A percentile compares a stretch with the other conserved stretches of the same genome.
These are phyloP conservation scores for Psilopogon haemacephalus DNA, from an alignment of 2,113 vertebrate species.

Conservation along the genomic window DNA sequence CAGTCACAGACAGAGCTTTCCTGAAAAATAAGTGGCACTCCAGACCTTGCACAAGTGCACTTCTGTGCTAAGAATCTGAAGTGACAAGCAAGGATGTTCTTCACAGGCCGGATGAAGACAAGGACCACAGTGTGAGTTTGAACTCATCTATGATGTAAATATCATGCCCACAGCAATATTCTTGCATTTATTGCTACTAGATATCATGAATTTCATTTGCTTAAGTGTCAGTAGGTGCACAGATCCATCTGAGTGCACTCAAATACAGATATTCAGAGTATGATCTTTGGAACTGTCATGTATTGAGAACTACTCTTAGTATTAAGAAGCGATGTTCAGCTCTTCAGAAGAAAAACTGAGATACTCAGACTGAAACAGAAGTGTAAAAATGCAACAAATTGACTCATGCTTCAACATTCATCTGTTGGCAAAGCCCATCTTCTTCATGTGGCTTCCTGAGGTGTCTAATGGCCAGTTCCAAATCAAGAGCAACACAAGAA, in stretches of 20 bases:
- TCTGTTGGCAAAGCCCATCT: neutral
- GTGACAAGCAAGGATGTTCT: neutral
- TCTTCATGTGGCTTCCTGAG: accelerated
- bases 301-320: neutral
- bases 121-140: neutral
- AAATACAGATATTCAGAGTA: neutral
- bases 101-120: neutral
- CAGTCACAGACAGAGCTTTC: neutral
- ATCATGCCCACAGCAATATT: neutral
- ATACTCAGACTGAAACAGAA: accelerated
- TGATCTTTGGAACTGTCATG: neutral
- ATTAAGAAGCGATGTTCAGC: neutral
- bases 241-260: neutral
- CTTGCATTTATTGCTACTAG: neutral
- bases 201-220: neutral
- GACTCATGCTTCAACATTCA: neutral
- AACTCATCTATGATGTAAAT: neutral
- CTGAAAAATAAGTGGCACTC: neutral
- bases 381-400: neutral
- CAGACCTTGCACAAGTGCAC: neutral
- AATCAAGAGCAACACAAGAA: neutral
- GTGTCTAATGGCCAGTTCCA: neutral
- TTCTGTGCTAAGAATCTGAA: neutral
- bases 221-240: neutral
- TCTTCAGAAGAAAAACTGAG: neutral